phyloP scores from a whole-genome alignment of 2,888 invertebrate genomes.

The Xestoiulus laeticollis region DNA sequence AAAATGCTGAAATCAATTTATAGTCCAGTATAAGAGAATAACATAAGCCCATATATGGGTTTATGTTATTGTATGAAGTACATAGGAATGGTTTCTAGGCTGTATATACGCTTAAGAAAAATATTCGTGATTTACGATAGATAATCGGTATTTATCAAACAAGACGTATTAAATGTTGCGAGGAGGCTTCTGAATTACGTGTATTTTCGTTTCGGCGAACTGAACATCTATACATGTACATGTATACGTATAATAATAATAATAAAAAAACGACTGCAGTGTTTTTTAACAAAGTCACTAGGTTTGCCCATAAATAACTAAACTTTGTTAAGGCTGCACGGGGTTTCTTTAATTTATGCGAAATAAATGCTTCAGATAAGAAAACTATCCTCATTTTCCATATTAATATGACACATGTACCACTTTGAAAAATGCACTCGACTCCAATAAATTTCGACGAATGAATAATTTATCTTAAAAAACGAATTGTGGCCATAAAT shows the following conservation, averaged over 20 bases:
- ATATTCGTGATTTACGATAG: neutral
- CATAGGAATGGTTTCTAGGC: neutral
- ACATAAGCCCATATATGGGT: neutral
- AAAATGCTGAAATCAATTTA: neutral
- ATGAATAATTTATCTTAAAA: constrained; percentile 38
- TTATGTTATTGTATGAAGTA: neutral
- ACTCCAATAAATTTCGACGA: constrained; percentile 27
- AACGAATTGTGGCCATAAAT: constrained; percentile 41
- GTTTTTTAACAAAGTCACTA: constrained; percentile 9
- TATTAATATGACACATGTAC: constrained; percentile 36
- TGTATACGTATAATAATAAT: too few relatives aligned
- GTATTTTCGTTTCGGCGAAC: constrained; percentile 27
- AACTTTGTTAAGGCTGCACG: neutral
- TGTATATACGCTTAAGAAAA: neutral
- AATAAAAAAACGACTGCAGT: neutral
- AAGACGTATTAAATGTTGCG: constrained; percentile 40
- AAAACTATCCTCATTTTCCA: constrained; percentile 32
- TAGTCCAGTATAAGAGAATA: neutral
- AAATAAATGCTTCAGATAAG: constrained; percentile 35
- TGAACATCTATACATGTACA: neutral
- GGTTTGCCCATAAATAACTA: neutral
- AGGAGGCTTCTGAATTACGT: constrained; percentile 35
- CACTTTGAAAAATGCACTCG: constrained; percentile 38
- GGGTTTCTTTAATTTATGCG: constrained; percentile 41
- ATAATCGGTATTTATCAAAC: constrained; percentile 33